phyloP scores from a whole-genome alignment of 2,797 vertebrate genomes.

The Cetoscarus ocellatus region DNA sequence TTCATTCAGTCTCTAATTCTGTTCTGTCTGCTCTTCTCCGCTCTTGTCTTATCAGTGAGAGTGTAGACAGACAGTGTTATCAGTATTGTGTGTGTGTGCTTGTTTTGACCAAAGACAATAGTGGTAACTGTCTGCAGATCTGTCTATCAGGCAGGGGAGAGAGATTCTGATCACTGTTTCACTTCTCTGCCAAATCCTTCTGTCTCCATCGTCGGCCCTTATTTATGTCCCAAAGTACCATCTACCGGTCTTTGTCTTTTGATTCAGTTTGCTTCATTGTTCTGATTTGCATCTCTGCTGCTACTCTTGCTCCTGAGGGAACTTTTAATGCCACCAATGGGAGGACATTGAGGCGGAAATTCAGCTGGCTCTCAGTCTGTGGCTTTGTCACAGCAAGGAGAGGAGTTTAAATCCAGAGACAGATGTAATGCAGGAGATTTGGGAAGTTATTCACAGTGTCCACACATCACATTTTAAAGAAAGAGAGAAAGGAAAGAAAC shows the following conservation, averaged over 20 bases:
- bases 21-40: slow-evolving; percentile 13
- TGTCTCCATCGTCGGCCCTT: slow-evolving; percentile 42
- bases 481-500: too few species aligned
- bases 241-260: slow-evolving; percentile 3
- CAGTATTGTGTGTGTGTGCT: slow-evolving; percentile 59
- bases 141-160: slow-evolving; percentile 45
- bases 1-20: not conserved
- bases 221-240: slow-evolving; percentile 25
- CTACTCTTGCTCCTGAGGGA: not conserved
- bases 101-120: slow-evolving; percentile 81
- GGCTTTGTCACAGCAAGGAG: too few species aligned
- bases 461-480: too few species aligned
- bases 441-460: too few species aligned
- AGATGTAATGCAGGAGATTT: too few species aligned
- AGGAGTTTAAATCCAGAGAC: too few species aligned
- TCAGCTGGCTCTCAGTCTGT: too few species aligned
- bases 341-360: too few species aligned
- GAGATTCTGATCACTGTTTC: slow-evolving; percentile 64
- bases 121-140: slow-evolving; percentile 67
- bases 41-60: slow-evolving; percentile 57
- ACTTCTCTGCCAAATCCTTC: slow-evolving; percentile 35
- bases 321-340: too few species aligned
- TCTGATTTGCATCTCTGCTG: not conserved
- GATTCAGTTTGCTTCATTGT: not conserved
- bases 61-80: slow-evolving; percentile 77